phyloP scores from a whole-genome alignment of 23 tunicate genomes.

The Clavelina lepadiformis region DNA sequence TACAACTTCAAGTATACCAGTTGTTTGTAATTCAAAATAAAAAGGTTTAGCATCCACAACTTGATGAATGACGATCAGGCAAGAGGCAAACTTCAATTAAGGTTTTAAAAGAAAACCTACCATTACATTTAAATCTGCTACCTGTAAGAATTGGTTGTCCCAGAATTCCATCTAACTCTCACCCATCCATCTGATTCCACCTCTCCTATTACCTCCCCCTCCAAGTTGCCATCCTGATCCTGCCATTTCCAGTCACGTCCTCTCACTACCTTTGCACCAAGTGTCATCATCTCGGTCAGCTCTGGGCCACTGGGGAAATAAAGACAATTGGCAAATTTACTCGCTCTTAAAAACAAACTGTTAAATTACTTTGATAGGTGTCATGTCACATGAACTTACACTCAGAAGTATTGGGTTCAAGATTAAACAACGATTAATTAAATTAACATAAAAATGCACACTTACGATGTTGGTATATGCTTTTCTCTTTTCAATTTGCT shows the following conservation, averaged over 20 bases:
- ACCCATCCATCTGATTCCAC: conserved; percentile 89
- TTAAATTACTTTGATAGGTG: too few species aligned
- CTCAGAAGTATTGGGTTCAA: too few species aligned
- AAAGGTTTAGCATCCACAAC: too few species aligned
- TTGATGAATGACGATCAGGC: background rate
- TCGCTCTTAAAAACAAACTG: too few species aligned
- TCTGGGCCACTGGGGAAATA: conserved; percentile 38
- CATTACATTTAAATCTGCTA: too few species aligned
- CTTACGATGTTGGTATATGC: conserved; percentile 8
- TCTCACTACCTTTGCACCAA: conserved; percentile 65
- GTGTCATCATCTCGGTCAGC: conserved; percentile 33
- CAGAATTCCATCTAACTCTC: conserved; percentile 60
- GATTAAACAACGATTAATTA: too few species aligned
- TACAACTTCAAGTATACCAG: too few species aligned
- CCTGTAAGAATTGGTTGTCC: conserved; percentile 79
- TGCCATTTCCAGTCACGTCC: conserved; percentile 89
- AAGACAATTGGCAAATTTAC: too few species aligned
- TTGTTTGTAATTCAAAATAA: background rate
- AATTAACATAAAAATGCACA: background rate
- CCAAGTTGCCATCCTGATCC: conserved; percentile 61
- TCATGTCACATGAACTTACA: too few species aligned
- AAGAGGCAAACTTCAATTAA: background rate
- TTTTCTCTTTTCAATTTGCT: background rate
- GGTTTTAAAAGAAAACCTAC: too few species aligned
- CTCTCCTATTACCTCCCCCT: conserved; percentile 51